These are phyloP conservation scores for Tiphia femorata DNA, from an alignment of 2,888 invertebrate genomes.

Conservation along the genomic window DNA sequence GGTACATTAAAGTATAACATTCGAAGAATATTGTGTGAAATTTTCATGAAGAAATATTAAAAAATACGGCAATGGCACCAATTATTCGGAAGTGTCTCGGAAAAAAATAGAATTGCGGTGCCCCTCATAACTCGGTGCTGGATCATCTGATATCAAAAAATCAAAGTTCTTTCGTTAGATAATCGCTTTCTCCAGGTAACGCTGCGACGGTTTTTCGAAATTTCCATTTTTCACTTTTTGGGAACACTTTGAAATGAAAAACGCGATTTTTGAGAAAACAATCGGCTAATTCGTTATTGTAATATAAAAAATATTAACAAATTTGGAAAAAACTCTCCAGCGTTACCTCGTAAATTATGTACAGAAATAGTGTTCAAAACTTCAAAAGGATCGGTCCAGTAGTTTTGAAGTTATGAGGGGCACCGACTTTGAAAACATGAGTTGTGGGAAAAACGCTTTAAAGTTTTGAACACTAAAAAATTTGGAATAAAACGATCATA, in stretches of 20 bases:
- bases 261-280: slow-evolving; percentile 33
- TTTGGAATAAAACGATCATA: too few species aligned
- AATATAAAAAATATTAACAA: slow-evolving; percentile 29
- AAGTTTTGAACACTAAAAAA: slow-evolving; percentile 15
- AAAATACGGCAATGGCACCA: too few species aligned
- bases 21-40: too few species aligned
- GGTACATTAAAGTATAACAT: too few species aligned
- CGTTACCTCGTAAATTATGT: slow-evolving; percentile 19
- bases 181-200: slow-evolving; percentile 27
- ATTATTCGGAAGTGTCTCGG: slow-evolving; percentile 27
- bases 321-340: slow-evolving; percentile 28
- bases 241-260: slow-evolving; percentile 29
- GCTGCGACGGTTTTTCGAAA: slow-evolving; percentile 22
- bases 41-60: too few species aligned
- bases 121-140: slow-evolving; percentile 30
- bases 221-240: slow-evolving; percentile 26
- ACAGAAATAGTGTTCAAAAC: not conserved
- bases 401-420: too few species aligned
- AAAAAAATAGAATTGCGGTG: slow-evolving; percentile 33
- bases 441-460: slow-evolving; percentile 15
- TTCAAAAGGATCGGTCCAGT: not conserved
- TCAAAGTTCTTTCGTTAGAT: slow-evolving; percentile 27
- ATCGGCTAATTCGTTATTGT: slow-evolving; percentile 33
- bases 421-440: slow-evolving; percentile 5
- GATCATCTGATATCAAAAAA: slow-evolving; percentile 38